Evolutionary conservation across 2,888 invertebrate species (phyloP).

Genomic region (Rosalia funebris): DNA sequence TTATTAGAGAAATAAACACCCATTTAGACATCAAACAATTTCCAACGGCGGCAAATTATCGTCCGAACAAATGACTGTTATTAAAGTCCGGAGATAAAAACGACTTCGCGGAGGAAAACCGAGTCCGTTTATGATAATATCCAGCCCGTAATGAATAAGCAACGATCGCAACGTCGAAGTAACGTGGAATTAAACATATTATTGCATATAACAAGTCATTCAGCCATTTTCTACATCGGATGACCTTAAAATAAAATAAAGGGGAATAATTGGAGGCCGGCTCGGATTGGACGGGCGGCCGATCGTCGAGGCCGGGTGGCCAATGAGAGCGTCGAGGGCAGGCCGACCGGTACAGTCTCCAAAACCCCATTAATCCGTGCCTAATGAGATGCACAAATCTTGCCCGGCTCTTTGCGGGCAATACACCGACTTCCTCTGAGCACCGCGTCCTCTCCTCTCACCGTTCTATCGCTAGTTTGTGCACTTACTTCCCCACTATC

Average conservation of each 20-base stretch:
- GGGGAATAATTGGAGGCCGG: constrained; percentile 60
- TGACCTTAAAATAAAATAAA: constrained; percentile 63
- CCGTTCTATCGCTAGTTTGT: background rate
- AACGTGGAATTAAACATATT: constrained; percentile 26
- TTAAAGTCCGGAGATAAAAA: too few species aligned
- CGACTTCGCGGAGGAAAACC: too few species aligned
- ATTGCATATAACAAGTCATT: constrained; percentile 54
- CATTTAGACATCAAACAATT: too few species aligned
- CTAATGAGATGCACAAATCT: constrained; percentile 62
- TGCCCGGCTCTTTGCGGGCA: constrained; percentile 36
- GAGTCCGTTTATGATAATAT: constrained; percentile 6
- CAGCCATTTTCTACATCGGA: constrained; percentile 62
- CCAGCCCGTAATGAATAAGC: constrained; percentile 7
- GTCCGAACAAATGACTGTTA: too few species aligned
- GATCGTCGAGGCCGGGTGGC: constrained; percentile 48
- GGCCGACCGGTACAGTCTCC: constrained; percentile 57
- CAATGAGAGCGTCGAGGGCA: constrained; percentile 49
- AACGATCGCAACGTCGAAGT: constrained; percentile 2
- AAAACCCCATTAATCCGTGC: constrained; percentile 60
- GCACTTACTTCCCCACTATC: background rate
- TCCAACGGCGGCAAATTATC: too few species aligned
- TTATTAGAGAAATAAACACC: too few species aligned
- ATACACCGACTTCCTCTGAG: constrained; percentile 27
- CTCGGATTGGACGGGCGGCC: constrained; percentile 58
- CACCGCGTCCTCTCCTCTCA: constrained; percentile 8